Evolutionary conservation across 2,113 vertebrate genomes (phyloP).

Genomic region (Rhinoptilus africanus): DNA sequence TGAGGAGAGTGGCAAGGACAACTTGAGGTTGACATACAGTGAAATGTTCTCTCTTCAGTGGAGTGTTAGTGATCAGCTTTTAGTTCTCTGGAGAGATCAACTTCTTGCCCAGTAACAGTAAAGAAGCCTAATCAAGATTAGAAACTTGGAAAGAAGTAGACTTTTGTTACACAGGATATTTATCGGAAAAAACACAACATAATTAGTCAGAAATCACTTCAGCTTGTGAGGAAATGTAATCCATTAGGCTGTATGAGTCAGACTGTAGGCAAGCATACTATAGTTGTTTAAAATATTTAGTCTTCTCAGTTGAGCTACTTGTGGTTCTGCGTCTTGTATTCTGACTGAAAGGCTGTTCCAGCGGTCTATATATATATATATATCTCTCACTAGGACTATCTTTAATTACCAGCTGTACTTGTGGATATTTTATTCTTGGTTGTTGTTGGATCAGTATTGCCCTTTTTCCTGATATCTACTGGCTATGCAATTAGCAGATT

Average conservation of each 20-base stretch:
- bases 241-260: background rate
- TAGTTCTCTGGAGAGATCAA: background rate
- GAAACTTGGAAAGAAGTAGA: background rate
- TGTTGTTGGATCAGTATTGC: background rate
- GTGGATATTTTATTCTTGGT: background rate
- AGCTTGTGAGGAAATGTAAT: background rate
- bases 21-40: accelerated
- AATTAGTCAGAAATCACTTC: background rate
- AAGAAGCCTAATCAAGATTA: background rate
- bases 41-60: background rate
- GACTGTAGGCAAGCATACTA: background rate
- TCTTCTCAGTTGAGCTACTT: background rate
- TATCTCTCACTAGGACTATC: background rate
- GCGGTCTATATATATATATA: background rate
- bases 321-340: background rate
- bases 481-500: background rate
- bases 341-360: background rate
- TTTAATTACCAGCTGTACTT: background rate
- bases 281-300: background rate
- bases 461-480: background rate
- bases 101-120: background rate
- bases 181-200: background rate
- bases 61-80: background rate
- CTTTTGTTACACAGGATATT: background rate
- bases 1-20: background rate